Percentiles rank a stretch among this genome's conserved stretches.
Evolutionary conservation across 2,888 invertebrate genomes (phyloP).

Genomic region (Megamerina dolium): DNA sequence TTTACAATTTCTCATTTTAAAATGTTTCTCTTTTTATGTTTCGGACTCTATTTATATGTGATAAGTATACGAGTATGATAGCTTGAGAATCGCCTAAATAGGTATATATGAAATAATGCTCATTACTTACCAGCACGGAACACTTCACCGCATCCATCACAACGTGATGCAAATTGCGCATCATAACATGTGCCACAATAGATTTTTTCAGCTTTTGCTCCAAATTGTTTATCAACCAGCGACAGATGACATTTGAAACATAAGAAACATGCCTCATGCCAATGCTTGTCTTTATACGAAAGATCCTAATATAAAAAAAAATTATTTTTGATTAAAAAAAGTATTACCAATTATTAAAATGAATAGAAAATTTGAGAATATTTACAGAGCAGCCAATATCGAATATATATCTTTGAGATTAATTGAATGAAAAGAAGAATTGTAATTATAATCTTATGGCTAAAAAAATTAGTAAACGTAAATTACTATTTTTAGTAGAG

Average conservation of each 20-base stretch:
- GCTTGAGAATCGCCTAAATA: no score
- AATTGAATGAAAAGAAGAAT: no score
- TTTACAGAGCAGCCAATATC: no score
- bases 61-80: no score
- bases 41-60: conserved; percentile 9
- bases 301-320: conserved; percentile 69
- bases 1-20: not conserved
- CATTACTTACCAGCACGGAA: conserved; percentile 91
- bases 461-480: no score
- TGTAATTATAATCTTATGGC: no score
- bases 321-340: conserved; percentile 4
- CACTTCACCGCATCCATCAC: conserved; percentile 98
- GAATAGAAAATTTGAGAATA: no score
- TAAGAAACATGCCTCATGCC: conserved; percentile 99
- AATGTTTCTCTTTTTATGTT: conserved; percentile 4
- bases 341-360: not conserved
- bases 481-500: no score
- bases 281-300: conserved; percentile 99
- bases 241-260: conserved; percentile 97
- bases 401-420: no score
- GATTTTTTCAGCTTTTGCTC: conserved; percentile 97
- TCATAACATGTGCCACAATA: conserved; percentile 99
- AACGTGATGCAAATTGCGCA: conserved; percentile 96
- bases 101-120: conserved; percentile 1
- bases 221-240: conserved; percentile 98